A percentile compares a stretch with the other conserved stretches of the same genome.
Conservation (phyloP, 2,797 vertebrate species). For the Platalea minor region DNA sequence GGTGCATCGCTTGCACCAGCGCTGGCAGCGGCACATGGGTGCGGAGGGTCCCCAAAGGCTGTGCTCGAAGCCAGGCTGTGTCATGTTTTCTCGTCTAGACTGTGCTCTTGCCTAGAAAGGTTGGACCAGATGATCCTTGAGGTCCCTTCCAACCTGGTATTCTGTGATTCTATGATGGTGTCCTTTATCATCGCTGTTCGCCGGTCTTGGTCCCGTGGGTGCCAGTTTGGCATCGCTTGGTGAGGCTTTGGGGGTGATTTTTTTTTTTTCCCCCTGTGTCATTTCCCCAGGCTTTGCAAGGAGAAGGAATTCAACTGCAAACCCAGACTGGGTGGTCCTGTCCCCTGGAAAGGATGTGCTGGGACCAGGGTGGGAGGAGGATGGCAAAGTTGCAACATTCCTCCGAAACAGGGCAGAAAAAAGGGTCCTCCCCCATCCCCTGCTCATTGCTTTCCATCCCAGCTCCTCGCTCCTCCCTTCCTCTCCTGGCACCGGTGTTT, state of each 20-base stretch:
- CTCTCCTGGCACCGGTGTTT: not conserved
- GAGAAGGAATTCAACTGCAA: not conserved
- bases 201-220: accelerated
- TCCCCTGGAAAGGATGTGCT: not conserved
- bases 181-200: not conserved
- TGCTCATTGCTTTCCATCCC: not conserved
- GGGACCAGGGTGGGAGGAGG: not conserved
- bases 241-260: not conserved
- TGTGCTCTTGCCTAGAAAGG: no score
- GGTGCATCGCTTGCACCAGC: accelerated
- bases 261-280: not conserved
- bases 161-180: no score
- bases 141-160: no score
- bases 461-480: not conserved
- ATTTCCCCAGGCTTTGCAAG: not conserved
- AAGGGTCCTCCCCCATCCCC: not conserved
- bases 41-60: not conserved
- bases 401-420: not conserved
- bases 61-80: not conserved
- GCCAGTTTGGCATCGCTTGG: not conserved
- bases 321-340: not conserved
- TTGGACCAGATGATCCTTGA: no score
- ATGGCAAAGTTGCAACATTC: not conserved
- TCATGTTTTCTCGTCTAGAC: no score
- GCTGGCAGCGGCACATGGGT: not conserved